Percentiles rank a stretch among this genome's conserved stretches.
Conservation (phyloP, 2,888 invertebrate species). For the Eupsilia transversa region DNA sequence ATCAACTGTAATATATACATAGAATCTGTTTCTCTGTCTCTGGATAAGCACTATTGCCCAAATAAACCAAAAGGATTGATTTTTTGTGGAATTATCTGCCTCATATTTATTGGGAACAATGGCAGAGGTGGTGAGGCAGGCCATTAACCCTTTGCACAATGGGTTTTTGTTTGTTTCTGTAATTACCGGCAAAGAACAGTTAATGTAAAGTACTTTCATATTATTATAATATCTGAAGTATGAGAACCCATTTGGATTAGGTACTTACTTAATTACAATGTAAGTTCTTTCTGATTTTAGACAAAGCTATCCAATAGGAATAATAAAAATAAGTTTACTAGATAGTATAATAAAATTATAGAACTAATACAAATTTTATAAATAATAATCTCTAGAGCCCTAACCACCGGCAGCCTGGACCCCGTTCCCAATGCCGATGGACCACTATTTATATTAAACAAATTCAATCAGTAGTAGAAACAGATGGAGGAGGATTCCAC, state of each 20-base stretch:
- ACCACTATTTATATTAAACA: too few relatives aligned
- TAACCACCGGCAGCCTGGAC: too few relatives aligned
- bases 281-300: too few relatives aligned
- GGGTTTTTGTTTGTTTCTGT: too few relatives aligned
- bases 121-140: background rate
- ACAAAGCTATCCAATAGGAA: background rate
- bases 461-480: too few relatives aligned
- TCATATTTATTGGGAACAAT: background rate
- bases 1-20: background rate
- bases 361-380: background rate
- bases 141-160: too few relatives aligned
- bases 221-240: background rate
- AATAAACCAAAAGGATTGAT: background rate
- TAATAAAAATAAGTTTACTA: background rate
- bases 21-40: background rate
- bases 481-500: too few relatives aligned
- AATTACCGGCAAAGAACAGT: too few relatives aligned
- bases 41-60: background rate
- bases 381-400: too few relatives aligned
- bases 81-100: background rate
- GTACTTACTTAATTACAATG: background rate
- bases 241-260: background rate
- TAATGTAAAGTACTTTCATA: background rate
- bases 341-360: background rate
- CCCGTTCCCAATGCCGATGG: too few relatives aligned